These are phyloP conservation scores for Parasteatoda tepidariorum DNA, from an alignment of 1,140 invertebrate species.

Conservation along the genomic window DNA sequence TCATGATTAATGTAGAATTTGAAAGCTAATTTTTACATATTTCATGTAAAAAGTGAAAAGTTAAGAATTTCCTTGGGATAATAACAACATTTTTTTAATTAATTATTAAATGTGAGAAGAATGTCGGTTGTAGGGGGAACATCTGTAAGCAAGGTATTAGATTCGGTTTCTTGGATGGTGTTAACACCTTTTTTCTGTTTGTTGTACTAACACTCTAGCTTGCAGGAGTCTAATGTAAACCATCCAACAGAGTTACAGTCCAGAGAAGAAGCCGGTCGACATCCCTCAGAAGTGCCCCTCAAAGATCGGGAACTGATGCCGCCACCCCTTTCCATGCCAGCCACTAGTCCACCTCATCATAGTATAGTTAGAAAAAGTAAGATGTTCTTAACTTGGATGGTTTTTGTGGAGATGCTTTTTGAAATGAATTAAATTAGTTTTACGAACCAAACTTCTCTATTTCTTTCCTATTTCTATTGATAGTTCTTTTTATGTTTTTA, in stretches of 20 bases:
- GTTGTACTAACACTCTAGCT: slow-evolving; percentile 60
- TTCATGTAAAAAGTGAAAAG: too few relatives aligned
- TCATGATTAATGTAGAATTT: too few relatives aligned
- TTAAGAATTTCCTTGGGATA: too few relatives aligned
- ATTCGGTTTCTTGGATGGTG: slow-evolving; percentile 35
- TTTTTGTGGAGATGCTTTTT: neutral
- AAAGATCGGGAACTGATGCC: slow-evolving; percentile 51
- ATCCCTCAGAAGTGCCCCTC: neutral
- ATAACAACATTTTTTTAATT: too few relatives aligned
- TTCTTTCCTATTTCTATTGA: too few relatives aligned
- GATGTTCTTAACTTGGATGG: neutral
- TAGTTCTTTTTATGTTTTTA: too few relatives aligned
- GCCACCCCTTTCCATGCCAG: slow-evolving; percentile 1
- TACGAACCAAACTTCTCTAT: too few relatives aligned
- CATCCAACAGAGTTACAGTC: slow-evolving; percentile 58
- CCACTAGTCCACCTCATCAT: neutral
- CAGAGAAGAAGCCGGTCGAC: slow-evolving; percentile 2
- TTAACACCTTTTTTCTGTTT: slow-evolving; percentile 58
- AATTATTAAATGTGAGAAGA: too few relatives aligned
- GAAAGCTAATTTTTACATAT: too few relatives aligned
- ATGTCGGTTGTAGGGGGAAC: neutral
- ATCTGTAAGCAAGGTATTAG: slow-evolving; percentile 23
- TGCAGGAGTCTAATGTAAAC: slow-evolving; percentile 61
- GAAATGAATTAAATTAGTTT: neutral
- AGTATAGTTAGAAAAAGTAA: slow-evolving; percentile 4